These are phyloP conservation scores for Scaptomyza pallida DNA, from an alignment of 1,140 invertebrate genomes.

Conservation along the genomic window DNA sequence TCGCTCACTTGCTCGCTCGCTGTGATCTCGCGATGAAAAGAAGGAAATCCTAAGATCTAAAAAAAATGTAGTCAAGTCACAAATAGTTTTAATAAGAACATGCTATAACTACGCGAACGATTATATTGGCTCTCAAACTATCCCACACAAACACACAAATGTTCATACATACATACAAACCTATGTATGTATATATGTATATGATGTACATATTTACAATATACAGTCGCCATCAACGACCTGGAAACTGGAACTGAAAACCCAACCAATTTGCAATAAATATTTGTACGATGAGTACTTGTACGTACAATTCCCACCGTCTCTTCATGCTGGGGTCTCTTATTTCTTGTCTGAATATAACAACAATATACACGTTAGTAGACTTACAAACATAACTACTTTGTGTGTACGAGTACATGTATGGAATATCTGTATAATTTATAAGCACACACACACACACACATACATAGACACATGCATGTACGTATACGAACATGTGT, in stretches of 20 bases:
- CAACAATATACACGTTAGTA: constrained; percentile 36
- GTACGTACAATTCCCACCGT: constrained; percentile 30
- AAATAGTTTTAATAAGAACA: constrained; percentile 50
- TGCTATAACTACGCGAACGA: constrained; percentile 47
- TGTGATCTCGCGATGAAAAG: constrained; percentile 27
- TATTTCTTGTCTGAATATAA: constrained; percentile 37
- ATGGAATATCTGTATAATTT: constrained; percentile 42
- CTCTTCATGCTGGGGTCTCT: constrained; percentile 25
- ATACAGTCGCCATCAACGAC: constrained; percentile 41
- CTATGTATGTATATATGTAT: constrained; percentile 15
- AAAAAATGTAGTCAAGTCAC: constrained; percentile 41
- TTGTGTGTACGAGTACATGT: constrained; percentile 13
- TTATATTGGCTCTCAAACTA: constrained; percentile 3
- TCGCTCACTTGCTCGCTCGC: background rate
- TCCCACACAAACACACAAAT: constrained; percentile 5
- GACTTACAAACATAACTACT: constrained; percentile 18
- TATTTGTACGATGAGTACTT: constrained; percentile 67
- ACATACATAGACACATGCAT: background rate
- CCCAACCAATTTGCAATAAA: constrained; percentile 77
- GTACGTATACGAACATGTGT: no score
- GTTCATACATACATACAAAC: constrained; percentile 3
- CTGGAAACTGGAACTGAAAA: constrained; percentile 79
- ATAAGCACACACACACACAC: constrained; percentile 11
- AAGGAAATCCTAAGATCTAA: constrained; percentile 47
- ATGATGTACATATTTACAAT: constrained; percentile 9